A percentile compares a stretch with the other conserved stretches of the same genome.
Conservation (phyloP, 2,113 vertebrate species). For the Poeciliopsis turrubarensis region DNA sequence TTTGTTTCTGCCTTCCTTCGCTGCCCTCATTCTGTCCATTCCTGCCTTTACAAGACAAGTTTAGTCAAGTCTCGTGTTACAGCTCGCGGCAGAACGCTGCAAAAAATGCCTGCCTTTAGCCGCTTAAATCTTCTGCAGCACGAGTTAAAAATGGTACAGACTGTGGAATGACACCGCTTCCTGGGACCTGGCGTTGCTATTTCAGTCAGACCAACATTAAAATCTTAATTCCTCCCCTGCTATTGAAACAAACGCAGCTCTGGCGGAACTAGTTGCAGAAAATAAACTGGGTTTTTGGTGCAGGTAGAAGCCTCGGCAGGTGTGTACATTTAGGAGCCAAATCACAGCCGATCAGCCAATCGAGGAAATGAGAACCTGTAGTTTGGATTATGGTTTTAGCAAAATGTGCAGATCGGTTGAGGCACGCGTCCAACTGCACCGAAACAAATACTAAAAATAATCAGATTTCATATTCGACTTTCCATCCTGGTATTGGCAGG, state of each 20-base stretch:
- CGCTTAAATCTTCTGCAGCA: not conserved
- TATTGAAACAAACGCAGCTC: not conserved
- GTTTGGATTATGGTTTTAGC: not conserved
- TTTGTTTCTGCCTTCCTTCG: not conserved
- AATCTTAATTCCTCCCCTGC: not conserved
- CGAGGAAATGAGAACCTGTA: constrained; percentile 18
- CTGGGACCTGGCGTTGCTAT: not conserved
- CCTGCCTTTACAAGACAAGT: constrained; percentile 3
- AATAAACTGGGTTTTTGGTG: not conserved
- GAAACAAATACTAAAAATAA: not conserved
- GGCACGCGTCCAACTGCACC: not conserved
- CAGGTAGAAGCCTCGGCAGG: not conserved
- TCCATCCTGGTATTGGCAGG: not conserved
- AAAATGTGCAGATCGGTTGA: not conserved
- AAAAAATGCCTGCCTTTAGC: constrained; percentile 1
- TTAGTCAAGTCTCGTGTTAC: constrained; percentile 1
- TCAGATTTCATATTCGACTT: not conserved
- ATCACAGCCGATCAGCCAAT: constrained; percentile 43
- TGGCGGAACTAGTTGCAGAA: no score
- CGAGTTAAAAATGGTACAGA: not conserved
- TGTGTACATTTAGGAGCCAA: constrained; percentile 12
- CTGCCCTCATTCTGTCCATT: no score
- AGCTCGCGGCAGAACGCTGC: constrained; percentile 9
- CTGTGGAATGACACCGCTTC: not conserved
- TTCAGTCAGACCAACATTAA: not conserved